phyloP scores from a whole-genome alignment of 2,888 invertebrate species.

The Girardia tigrina region DNA sequence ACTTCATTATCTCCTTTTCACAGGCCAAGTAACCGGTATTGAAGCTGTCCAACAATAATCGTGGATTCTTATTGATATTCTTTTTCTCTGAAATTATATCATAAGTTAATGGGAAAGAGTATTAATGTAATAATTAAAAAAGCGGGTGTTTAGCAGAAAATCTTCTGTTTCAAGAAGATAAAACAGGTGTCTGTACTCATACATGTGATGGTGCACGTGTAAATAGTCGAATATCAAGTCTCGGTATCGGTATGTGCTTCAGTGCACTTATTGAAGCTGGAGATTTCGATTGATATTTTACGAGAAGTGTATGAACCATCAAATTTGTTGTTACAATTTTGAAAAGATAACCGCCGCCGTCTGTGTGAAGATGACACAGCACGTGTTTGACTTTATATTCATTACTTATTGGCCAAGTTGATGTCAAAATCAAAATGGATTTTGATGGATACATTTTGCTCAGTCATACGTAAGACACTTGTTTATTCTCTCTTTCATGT shows the following conservation, averaged over 20 bases:
- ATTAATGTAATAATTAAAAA: too few relatives aligned
- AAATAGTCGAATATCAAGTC: not conserved
- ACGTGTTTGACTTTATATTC: not conserved
- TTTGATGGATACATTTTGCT: constrained; percentile 14
- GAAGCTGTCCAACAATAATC: not conserved
- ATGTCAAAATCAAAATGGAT: not conserved
- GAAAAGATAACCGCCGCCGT: constrained; percentile 1
- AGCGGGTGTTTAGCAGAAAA: too few relatives aligned
- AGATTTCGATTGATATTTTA: not conserved
- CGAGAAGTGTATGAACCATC: not conserved
- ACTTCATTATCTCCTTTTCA: not conserved
- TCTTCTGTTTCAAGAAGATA: too few relatives aligned
- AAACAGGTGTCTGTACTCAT: not conserved
- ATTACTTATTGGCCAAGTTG: not conserved
- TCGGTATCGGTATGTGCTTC: not conserved
- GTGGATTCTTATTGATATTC: not conserved
- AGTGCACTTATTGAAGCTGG: not conserved
- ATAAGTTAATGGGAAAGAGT: too few relatives aligned
- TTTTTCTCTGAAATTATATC: not conserved
- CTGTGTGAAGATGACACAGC: not conserved
- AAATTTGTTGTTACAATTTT: not conserved
- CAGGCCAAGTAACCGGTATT: not conserved
- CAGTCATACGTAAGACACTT: not conserved
- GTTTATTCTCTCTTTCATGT: too few relatives aligned
- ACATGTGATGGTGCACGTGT: constrained; percentile 16